Percentiles rank a stretch among this genome's conserved stretches.
Conservation (phyloP, 2,888 invertebrate species). For the Tupiocoris notatus region DNA sequence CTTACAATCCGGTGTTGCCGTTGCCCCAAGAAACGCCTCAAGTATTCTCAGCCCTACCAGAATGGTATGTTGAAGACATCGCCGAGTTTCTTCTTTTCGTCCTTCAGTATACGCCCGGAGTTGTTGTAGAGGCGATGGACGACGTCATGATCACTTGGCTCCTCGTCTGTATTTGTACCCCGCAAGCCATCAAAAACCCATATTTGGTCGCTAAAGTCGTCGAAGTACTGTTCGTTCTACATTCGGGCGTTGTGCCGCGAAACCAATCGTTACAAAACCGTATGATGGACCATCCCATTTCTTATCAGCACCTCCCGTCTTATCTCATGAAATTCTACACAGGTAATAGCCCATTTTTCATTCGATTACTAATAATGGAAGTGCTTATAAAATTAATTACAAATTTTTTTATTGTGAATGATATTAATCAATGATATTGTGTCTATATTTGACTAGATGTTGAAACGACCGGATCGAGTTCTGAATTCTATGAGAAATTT, state of each 20-base stretch:
- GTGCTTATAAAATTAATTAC: too few species aligned
- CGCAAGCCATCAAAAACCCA: conserved; percentile 90
- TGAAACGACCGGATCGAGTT: conserved; percentile 95
- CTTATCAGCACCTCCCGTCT: conserved; percentile 78
- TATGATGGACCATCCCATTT: conserved; percentile 84
- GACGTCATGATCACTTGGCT: conserved; percentile 85
- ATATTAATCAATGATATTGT: too few species aligned
- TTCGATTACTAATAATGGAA: too few species aligned
- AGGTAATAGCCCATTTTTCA: too few species aligned
- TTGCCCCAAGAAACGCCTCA: conserved; percentile 64
- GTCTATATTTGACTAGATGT: conserved; percentile 65
- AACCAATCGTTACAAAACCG: conserved; percentile 64
- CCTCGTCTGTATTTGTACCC: conserved; percentile 83
- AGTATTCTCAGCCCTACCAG: conserved; percentile 87
- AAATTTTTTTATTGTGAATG: too few species aligned
- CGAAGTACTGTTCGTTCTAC: conserved; percentile 64
- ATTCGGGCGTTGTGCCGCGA: conserved; percentile 57
- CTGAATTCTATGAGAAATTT: conserved; percentile 99
- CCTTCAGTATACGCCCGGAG: conserved; percentile 78
- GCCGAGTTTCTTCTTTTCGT: conserved; percentile 93
- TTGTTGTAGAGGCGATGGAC: conserved; percentile 71
- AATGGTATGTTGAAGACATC: conserved; percentile 97
- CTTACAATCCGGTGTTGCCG: conserved; percentile 54
- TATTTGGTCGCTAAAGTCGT: conserved; percentile 95
- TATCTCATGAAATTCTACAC: conserved; percentile 98